phyloP scores from a whole-genome alignment of 2,888 invertebrate species.

The Papilio elwesi region DNA sequence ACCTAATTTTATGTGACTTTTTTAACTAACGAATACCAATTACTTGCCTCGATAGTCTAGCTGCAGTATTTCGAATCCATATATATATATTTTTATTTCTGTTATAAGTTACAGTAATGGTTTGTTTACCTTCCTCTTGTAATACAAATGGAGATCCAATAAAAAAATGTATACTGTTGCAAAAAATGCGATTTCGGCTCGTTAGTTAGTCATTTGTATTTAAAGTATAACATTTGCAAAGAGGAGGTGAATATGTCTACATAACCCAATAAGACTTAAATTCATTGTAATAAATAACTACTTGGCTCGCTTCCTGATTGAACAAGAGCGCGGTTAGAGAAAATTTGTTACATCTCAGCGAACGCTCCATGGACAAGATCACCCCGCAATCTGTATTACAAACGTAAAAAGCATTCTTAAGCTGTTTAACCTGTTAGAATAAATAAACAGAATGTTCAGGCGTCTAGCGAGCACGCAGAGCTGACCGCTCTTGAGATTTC shows the following conservation, averaged over 20 bases:
- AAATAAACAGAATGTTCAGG: constrained; percentile 31
- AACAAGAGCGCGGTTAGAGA: constrained; percentile 37
- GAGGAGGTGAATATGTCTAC: constrained; percentile 4
- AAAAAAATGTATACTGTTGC: no score
- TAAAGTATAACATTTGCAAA: not conserved
- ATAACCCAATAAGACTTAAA: constrained; percentile 14
- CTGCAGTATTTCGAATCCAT: no score
- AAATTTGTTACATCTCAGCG: constrained; percentile 35
- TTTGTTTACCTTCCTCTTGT: no score
- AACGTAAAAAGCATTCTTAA: constrained; percentile 40
- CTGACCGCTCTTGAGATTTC: constrained; percentile 50
- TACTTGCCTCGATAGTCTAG: no score
- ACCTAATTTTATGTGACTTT: no score
- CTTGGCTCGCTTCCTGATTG: constrained; percentile 34
- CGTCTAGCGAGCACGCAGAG: constrained; percentile 45
- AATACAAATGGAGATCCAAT: not conserved
- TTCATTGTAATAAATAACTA: constrained; percentile 27
- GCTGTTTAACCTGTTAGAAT: constrained; percentile 35
- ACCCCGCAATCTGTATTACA: constrained; percentile 34
- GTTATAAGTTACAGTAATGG: no score
- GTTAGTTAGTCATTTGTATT: not conserved
- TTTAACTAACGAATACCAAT: no score
- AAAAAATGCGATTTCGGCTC: not conserved
- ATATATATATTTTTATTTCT: no score
- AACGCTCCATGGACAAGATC: constrained; percentile 34